Conservation (phyloP, 2,888 invertebrate species). For the Drosophila dives region DNA sequence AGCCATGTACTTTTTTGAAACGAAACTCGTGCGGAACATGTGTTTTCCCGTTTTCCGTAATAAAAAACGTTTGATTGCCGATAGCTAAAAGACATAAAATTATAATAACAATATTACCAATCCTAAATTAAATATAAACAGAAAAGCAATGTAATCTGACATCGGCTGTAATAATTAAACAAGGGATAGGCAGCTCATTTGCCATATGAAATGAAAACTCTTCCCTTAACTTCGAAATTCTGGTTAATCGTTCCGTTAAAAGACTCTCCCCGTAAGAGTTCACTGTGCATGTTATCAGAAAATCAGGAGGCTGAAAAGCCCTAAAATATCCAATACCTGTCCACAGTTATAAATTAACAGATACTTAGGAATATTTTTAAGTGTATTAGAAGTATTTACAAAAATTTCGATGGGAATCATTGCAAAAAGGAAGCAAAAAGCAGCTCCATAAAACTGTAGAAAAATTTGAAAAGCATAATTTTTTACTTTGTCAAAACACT, state of each 20-base stretch:
- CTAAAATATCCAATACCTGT: neutral
- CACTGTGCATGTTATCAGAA: neutral
- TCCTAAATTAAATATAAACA: neutral
- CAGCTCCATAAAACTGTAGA: neutral
- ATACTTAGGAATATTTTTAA: neutral
- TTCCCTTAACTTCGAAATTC: neutral
- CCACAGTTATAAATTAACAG: neutral
- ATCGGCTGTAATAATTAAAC: neutral
- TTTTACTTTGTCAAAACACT: neutral
- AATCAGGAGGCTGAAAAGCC: neutral
- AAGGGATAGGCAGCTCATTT: neutral
- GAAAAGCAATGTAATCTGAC: neutral
- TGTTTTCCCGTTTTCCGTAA: constrained; percentile 5
- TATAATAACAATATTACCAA: neutral
- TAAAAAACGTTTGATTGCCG: constrained; percentile 48
- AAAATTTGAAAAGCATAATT: neutral
- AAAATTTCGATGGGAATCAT: neutral
- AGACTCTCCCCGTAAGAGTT: neutral
- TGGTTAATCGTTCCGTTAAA: neutral
- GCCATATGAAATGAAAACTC: neutral
- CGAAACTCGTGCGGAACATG: constrained; percentile 34
- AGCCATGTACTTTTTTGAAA: constrained; percentile 57
- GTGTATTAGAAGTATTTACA: neutral
- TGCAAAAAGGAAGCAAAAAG: neutral
- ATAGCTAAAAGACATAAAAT: constrained; percentile 37